Evolutionary conservation across 2,888 invertebrate species (phyloP).

Genomic region (Rosalia funebris): DNA sequence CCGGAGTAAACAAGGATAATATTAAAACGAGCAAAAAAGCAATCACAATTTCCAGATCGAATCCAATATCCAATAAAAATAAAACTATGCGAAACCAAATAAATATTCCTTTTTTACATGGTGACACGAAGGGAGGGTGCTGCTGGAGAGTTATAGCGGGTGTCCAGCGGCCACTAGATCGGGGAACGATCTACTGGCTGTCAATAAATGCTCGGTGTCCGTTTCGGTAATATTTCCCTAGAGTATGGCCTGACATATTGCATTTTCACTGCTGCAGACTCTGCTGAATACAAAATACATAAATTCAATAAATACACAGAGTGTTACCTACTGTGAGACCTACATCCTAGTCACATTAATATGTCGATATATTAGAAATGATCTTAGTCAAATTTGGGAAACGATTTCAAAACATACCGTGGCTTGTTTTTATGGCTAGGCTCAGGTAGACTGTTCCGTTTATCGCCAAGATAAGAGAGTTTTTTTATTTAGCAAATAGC

Average conservation of each 20-base stretch:
- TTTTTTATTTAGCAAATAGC: too few relatives aligned
- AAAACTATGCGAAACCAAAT: slow-evolving; percentile 61
- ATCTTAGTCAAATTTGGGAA: too few relatives aligned
- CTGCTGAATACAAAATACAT: slow-evolving; percentile 56
- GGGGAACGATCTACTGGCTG: slow-evolving; percentile 64
- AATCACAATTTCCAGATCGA: slow-evolving; percentile 57
- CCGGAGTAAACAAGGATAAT: slow-evolving; percentile 55
- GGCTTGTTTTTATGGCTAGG: too few relatives aligned
- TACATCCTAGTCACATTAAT: too few relatives aligned
- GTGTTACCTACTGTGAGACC: too few relatives aligned
- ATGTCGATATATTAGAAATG: too few relatives aligned
- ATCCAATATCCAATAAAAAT: slow-evolving; percentile 61
- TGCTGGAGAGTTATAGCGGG: slow-evolving; percentile 62
- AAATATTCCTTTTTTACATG: slow-evolving; percentile 59
- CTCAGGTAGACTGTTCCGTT: too few relatives aligned
- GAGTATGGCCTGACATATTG: slow-evolving; percentile 60
- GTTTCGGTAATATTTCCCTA: slow-evolving; percentile 63
- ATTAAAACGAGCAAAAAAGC: slow-evolving; percentile 53
- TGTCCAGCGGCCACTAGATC: slow-evolving; percentile 62
- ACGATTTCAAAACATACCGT: too few relatives aligned
- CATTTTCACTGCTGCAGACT: slow-evolving; percentile 59
- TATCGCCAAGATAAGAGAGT: too few relatives aligned
- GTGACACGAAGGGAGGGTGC: slow-evolving; percentile 49
- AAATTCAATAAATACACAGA: slow-evolving; percentile 25
- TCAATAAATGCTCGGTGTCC: slow-evolving; percentile 63